Base-by-base conservation (phyloP, 92 coral and sea anemone species). In the Diadumene lineata region DNA sequence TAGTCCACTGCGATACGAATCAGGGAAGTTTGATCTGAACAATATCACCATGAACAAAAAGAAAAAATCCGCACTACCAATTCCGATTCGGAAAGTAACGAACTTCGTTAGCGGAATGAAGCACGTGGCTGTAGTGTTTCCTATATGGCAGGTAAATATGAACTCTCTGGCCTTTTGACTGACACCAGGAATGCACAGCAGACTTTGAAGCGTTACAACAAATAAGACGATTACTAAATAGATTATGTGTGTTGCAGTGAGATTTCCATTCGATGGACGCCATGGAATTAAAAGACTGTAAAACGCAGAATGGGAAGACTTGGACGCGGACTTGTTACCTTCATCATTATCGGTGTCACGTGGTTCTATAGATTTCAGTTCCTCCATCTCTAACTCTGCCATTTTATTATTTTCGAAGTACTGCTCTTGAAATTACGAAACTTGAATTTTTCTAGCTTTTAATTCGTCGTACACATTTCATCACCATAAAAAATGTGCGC, bases 281-380 rank as follows among this genome's bases (percentile, higher is more conserved):
- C 96, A 84, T 16, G 90, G 89, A 15, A 81, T 84, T 19, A 87
- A 7, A 44, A 87, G 62, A 24, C 83, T 73, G 65, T 75, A 72
- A 0, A 81, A 26, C 7, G 78, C 56, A 7, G 89, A 80, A 30
- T 76, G 51, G 34, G 76, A 15, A 23, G 56, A 28, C n/a, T n/a
- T n/a, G n/a, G n/a, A n/a, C n/a, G n/a, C n/a, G n/a, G 62, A 13
- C 34, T 72, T 33, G n/a, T 55, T 70, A 2, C 18, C 56, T n/a
- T n/a, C n/a, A n/a, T n/a, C n/a, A 34, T 13, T 17, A 11, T 50
- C 63, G 0, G 7, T 29, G 64, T 26, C 26, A 58, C 64, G 7
- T 7, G 64, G n/a, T 38, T 38, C 60, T 3, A 16, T 53, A 15
- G 64, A 21, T 1, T 58, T 58, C 11, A 11, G 22, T n/a, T 58